Conservation (phyloP, 2,888 invertebrate genomes). For the Nysson spinosus region DNA sequence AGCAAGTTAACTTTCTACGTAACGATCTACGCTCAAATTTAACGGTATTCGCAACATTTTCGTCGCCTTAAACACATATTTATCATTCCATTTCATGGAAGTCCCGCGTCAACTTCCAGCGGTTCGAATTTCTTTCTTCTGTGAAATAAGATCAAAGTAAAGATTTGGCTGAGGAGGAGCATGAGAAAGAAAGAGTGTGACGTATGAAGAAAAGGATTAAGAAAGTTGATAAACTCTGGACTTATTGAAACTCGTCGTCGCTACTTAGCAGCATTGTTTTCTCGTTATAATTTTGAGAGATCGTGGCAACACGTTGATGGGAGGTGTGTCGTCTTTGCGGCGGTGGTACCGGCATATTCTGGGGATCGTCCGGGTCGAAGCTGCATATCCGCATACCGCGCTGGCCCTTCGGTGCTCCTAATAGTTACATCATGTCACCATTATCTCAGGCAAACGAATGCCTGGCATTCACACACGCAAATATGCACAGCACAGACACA, state of each 20-base stretch:
- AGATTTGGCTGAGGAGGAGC: no score
- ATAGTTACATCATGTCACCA: slow-evolving; percentile 61
- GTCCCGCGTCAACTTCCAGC: slow-evolving; percentile 25
- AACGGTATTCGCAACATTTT: slow-evolving; percentile 18
- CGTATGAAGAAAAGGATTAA: no score
- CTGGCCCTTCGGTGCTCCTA: slow-evolving; percentile 82
- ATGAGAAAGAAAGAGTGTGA: no score
- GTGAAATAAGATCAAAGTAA: not conserved
- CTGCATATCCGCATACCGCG: slow-evolving; percentile 83
- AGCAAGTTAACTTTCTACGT: slow-evolving; percentile 53
- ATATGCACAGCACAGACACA: no score
- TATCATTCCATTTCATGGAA: slow-evolving; percentile 26
- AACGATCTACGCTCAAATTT: slow-evolving; percentile 42
- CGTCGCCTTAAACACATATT: slow-evolving; percentile 26
- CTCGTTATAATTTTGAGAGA: slow-evolving; percentile 93
- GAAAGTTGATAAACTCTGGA: not conserved
- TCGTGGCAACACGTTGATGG: slow-evolving; percentile 87
- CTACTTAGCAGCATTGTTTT: slow-evolving; percentile 97
- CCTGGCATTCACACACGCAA: no score
- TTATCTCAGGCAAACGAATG: slow-evolving; percentile 45
- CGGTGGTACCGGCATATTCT: slow-evolving; percentile 75
- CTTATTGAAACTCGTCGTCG: slow-evolving; percentile 95
- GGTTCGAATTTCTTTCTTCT: slow-evolving; percentile 9
- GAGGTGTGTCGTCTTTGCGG: slow-evolving; percentile 78
- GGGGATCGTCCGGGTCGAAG: slow-evolving; percentile 85